Evolutionary conservation across 2,888 invertebrate genomes (phyloP).

Genomic region (Drepana falcataria): DNA sequence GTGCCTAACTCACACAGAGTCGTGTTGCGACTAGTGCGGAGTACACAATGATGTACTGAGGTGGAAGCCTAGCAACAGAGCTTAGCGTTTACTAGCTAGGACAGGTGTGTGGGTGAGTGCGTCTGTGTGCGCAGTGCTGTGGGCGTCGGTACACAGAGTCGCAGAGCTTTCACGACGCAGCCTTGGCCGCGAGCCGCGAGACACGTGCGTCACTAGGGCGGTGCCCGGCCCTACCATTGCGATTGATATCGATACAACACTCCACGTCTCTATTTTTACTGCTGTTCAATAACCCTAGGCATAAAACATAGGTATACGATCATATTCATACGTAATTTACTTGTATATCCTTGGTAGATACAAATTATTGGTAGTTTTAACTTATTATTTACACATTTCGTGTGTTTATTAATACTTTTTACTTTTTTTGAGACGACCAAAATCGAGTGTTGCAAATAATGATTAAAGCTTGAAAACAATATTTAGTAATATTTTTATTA

Average conservation of each 20-base stretch:
- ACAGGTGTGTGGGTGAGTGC: slow-evolving; percentile 10
- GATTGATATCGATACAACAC: neutral
- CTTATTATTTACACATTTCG: no score
- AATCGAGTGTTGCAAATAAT: no score
- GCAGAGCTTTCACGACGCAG: slow-evolving; percentile 70
- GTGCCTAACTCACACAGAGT: slow-evolving; percentile 29
- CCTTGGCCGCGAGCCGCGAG: slow-evolving; percentile 76
- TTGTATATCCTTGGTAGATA: no score
- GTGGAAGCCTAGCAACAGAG: slow-evolving; percentile 36
- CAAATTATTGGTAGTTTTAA: no score
- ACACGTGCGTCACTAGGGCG: slow-evolving; percentile 72
- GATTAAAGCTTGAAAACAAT: no score
- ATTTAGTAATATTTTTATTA: no score
- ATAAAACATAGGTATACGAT: neutral
- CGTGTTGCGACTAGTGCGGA: slow-evolving; percentile 17
- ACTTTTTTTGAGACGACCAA: no score
- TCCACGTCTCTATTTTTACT: neutral
- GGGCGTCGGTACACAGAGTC: slow-evolving; percentile 51
- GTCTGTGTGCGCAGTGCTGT: slow-evolving; percentile 34
- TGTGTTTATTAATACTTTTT: no score
- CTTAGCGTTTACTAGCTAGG: slow-evolving; percentile 12
- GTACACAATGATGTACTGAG: slow-evolving; percentile 18
- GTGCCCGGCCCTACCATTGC: slow-evolving; percentile 30
- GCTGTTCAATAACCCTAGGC: neutral
- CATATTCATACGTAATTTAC: no score